phyloP scores from a whole-genome alignment of 2,113 vertebrate genomes.

The Periophthalmus modestus region DNA sequence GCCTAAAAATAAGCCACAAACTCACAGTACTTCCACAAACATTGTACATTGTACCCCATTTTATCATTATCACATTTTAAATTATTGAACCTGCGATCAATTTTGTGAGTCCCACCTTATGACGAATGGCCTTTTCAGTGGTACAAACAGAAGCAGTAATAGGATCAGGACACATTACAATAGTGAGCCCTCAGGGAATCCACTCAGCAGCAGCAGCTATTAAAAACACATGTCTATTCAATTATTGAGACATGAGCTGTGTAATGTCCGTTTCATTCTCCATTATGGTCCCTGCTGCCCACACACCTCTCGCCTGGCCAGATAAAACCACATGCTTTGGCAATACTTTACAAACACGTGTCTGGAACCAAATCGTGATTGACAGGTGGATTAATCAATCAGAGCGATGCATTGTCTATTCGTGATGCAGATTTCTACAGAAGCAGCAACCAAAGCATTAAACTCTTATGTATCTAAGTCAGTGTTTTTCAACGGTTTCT shows the following conservation, averaged over 20 bases:
- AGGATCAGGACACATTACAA: conserved; percentile 52
- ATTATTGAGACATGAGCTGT: conserved; percentile 59
- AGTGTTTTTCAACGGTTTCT: too few relatives aligned
- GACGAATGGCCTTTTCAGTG: background rate
- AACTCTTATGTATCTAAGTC: too few relatives aligned
- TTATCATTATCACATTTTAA: background rate
- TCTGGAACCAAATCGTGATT: too few relatives aligned
- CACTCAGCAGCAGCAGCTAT: conserved; percentile 66
- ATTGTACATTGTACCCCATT: too few relatives aligned
- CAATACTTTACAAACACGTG: too few relatives aligned
- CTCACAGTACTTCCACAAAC: too few relatives aligned
- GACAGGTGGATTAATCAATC: too few relatives aligned
- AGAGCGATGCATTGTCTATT: too few relatives aligned
- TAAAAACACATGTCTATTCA: conserved; percentile 58
- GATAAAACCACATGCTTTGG: too few relatives aligned
- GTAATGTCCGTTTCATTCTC: conserved; percentile 37
- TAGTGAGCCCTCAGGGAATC: conserved; percentile 51
- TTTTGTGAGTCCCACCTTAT: background rate
- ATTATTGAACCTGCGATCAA: background rate
- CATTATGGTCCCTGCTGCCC: background rate
- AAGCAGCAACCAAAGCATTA: too few relatives aligned
- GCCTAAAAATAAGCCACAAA: too few relatives aligned
- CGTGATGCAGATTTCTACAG: too few relatives aligned
- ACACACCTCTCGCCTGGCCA: conserved; percentile 22
- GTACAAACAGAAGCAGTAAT: conserved; percentile 28